Base-by-base conservation (phyloP, 2,113 vertebrate species). In the Carassius auratus region DNA sequence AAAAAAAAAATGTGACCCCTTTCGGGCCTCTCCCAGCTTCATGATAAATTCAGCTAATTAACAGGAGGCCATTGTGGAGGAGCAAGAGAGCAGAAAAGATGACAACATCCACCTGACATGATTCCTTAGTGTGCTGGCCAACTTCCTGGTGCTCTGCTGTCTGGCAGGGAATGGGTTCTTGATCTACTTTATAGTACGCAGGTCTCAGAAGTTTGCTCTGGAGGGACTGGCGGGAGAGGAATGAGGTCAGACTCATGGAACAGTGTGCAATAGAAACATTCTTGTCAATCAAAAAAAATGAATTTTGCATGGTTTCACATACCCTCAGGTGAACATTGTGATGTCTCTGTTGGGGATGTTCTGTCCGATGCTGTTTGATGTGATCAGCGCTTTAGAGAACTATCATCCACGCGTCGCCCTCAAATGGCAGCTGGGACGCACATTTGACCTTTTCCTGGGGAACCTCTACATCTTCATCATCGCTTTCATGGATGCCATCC, bases 391-490 rank as follows among this genome's bases (percentile, higher is more conserved):
- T 83, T 88, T 99, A 93, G 98, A 99, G 93, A 97, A 99, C 89
- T 99, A 99, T 84, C 98, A 99, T 62, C 98, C 98, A 14, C 96
- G 98, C 36, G 96, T 99, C 3, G 97, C 97, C 88, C 92, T 99
- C 86, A 97, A 97, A 91, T 98, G 97, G 98, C 97, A 99, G 82
- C 94, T 99, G 77, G 97, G 96, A 55, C 96, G 98, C 86, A 98
- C 99, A 90, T 99, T 99, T 90, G 97, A 97, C 86, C 96, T 99
- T 76, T 99, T 99, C 87, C 90, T 99, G 87, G 98, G 97, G 85
- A 99, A 99, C 86, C 94, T 99, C 61, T 99, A 99, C 92, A 98
- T 97, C 71, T 99, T 99, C 90, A 97, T 99, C 93, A 98, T 99
- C 0, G 97, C 97, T 48, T 90, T 99, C 75, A 97, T 99, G 97